phyloP scores from a whole-genome alignment of 2,888 invertebrate species.

The Caenorhabditis plicata region DNA sequence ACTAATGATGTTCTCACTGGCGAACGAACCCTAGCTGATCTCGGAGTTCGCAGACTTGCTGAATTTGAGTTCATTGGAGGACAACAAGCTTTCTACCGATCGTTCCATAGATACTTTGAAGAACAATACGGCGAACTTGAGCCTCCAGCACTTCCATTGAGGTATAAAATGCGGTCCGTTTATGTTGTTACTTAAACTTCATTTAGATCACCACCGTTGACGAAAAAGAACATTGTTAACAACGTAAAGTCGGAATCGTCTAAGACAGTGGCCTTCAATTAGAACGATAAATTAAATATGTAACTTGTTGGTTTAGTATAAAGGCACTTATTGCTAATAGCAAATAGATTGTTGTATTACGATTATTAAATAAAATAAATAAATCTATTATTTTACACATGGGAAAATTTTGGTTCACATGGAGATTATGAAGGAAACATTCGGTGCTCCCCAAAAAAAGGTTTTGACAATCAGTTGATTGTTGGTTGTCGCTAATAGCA shows the following conservation, averaged over 20 bases:
- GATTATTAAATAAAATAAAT: no score
- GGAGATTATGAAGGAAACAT: no score
- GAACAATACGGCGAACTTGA: slow-evolving; percentile 56
- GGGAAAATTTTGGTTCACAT: no score
- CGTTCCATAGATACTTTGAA: slow-evolving; percentile 58
- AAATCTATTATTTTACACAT: no score
- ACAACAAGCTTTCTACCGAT: slow-evolving; percentile 47
- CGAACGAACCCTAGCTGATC: slow-evolving; percentile 66
- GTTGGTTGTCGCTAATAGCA: no score
- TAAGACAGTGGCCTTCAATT: slow-evolving; percentile 31
- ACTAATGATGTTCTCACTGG: slow-evolving; percentile 66
- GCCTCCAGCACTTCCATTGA: slow-evolving; percentile 56
- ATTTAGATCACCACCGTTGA: slow-evolving; percentile 28
- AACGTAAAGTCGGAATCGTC: slow-evolving; percentile 22
- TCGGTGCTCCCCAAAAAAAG: no score
- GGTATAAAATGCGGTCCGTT: slow-evolving; percentile 10
- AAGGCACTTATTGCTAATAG: no score
- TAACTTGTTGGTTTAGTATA: no score
- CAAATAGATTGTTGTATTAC: no score
- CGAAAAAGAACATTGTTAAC: slow-evolving; percentile 12
- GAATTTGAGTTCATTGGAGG: slow-evolving; percentile 65
- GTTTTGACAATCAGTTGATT: no score
- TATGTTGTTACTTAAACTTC: not conserved
- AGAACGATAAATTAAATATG: no score
- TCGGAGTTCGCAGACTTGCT: slow-evolving; percentile 67